Conservation (phyloP, 2,888 invertebrate species). For the Phoronis australis region DNA sequence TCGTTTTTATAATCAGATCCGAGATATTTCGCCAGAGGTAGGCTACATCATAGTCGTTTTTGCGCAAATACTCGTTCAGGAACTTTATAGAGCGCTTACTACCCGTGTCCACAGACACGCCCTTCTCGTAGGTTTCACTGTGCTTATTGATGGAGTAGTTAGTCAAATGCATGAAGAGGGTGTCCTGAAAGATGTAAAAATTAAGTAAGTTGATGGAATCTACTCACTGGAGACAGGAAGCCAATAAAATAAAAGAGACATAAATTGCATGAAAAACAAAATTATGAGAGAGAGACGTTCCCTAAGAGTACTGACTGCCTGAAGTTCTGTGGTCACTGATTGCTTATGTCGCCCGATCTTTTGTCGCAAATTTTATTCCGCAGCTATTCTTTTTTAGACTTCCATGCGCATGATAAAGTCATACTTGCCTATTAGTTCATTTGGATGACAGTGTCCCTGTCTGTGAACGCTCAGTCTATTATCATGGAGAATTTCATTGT, state of each 20-base stretch:
- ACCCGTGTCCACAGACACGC: slow-evolving; percentile 37
- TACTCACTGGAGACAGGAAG: not conserved
- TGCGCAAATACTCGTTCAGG: slow-evolving; percentile 47
- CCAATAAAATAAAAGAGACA: not conserved
- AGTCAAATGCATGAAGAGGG: slow-evolving; percentile 52
- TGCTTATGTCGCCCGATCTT: no score
- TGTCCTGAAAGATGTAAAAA: slow-evolving; percentile 32
- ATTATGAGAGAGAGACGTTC: no score
- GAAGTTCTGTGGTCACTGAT: no score
- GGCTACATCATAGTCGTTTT: slow-evolving; percentile 43
- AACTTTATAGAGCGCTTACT: slow-evolving; percentile 49
- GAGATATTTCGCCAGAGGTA: slow-evolving; percentile 47
- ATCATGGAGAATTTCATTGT: no score
- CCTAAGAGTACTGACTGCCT: no score
- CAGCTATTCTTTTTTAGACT: no score
- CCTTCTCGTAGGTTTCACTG: slow-evolving; percentile 48
- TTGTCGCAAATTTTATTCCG: no score
- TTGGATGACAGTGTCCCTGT: no score
- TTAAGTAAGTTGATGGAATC: not conserved
- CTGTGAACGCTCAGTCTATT: no score
- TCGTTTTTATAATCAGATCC: slow-evolving; percentile 49
- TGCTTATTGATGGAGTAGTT: slow-evolving; percentile 54
- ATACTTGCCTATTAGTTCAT: no score
- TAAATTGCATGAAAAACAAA: not conserved
- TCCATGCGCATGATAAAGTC: no score